phyloP scores from a whole-genome alignment of 2,888 invertebrate genomes.

The Hyposoter didymator region DNA sequence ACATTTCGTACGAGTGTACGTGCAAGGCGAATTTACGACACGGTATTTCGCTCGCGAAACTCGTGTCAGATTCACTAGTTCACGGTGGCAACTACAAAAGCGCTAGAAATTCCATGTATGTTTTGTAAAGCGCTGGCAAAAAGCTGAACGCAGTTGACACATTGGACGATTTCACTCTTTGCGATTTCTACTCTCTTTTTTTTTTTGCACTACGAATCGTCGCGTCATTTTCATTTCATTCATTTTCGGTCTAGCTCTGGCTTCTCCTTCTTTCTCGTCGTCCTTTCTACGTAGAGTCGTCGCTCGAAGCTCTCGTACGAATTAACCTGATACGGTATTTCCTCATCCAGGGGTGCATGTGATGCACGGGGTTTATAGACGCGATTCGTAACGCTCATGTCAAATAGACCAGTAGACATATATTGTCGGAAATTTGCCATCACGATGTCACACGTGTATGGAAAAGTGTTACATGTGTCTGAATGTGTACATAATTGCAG shows the following conservation, averaged over 20 bases:
- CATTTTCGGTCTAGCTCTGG: background rate
- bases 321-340: conserved; percentile 15
- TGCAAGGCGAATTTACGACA: conserved; percentile 66
- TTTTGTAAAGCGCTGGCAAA: conserved; percentile 47
- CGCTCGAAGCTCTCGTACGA: conserved; percentile 15
- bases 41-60: conserved; percentile 66
- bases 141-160: conserved; percentile 49
- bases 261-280: background rate
- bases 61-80: background rate
- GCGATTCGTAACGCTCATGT: background rate
- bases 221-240: background rate
- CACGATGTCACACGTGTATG: background rate
- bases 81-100: conserved; percentile 20
- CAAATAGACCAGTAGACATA: background rate
- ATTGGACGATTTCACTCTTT: background rate
- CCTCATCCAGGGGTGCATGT: background rate
- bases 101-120: conserved; percentile 46
- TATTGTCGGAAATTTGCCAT: background rate
- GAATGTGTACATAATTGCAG: background rate
- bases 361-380: background rate
- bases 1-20: background rate
- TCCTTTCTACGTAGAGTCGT: background rate
- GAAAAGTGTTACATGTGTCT: background rate
- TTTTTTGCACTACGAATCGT: background rate
- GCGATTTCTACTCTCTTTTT: background rate